Conservation (phyloP, 2,113 vertebrate species). For the Upupa epops region DNA sequence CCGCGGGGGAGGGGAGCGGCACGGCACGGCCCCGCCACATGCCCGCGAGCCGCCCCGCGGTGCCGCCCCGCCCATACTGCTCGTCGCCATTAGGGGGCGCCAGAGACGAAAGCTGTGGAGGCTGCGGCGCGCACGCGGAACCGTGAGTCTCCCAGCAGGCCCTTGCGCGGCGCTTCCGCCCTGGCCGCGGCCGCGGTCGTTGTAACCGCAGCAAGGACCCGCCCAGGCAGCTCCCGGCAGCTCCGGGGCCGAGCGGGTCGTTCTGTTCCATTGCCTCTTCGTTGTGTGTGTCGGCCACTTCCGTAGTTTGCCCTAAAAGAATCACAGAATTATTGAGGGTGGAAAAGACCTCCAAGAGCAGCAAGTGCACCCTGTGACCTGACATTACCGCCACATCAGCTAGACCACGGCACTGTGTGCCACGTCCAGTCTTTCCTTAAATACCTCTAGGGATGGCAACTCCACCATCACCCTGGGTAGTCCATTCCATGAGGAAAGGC, state of each 20-base stretch:
- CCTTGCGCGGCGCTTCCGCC: neutral
- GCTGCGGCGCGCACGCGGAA: neutral
- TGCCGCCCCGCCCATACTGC: neutral
- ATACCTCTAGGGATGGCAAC: too few relatives aligned
- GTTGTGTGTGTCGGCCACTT: accelerated
- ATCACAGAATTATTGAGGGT: too few relatives aligned
- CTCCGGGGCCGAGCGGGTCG: accelerated
- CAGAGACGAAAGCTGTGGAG: neutral
- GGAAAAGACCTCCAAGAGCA: too few relatives aligned
- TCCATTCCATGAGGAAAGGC: too few relatives aligned
- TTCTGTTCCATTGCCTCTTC: accelerated
- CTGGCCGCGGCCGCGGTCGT: neutral
- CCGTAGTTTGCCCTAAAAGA: accelerated
- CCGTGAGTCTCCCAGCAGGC: neutral
- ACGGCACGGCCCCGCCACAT: neutral
- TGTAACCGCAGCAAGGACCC: accelerated
- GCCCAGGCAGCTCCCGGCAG: too few relatives aligned
- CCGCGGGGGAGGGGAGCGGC: neutral
- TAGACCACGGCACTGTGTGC: too few relatives aligned
- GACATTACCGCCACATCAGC: too few relatives aligned
- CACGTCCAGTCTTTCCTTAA: too few relatives aligned
- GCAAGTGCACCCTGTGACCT: too few relatives aligned
- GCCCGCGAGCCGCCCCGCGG: neutral
- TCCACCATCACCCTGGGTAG: too few relatives aligned
- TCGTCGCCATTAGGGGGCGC: neutral